phyloP scores from a whole-genome alignment of 1,140 invertebrate genomes.

The Drosophila arawakana region DNA sequence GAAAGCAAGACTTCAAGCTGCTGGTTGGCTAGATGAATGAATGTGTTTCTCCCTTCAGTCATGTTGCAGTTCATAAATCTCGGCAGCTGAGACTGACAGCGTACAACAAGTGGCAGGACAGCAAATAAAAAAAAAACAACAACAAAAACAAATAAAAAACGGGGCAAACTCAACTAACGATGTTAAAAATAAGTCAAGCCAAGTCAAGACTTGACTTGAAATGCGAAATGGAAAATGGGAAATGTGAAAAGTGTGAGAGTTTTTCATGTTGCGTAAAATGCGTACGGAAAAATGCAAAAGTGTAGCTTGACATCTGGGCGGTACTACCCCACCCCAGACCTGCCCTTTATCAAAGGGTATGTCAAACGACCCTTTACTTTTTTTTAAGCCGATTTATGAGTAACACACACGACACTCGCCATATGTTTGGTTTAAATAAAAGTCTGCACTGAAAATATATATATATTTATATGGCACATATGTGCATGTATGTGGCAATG shows the following conservation, averaged over 20 bases:
- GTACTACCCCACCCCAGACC: neutral
- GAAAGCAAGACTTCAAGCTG: neutral
- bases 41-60: constrained; percentile 52
- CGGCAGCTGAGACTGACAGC: constrained; percentile 74
- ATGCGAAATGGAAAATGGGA: constrained; percentile 42
- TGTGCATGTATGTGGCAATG: neutral
- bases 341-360: neutral
- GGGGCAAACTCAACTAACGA: constrained; percentile 58
- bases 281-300: constrained; percentile 57
- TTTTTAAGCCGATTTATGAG: constrained; percentile 81
- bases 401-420: constrained; percentile 67
- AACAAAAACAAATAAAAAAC: constrained; percentile 6
- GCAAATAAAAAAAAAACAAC: constrained; percentile 35
- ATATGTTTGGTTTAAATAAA: constrained; percentile 67
- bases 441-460: constrained; percentile 1
- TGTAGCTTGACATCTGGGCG: constrained; percentile 44
- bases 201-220: constrained; percentile 48
- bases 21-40: constrained; percentile 45
- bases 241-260: constrained; percentile 40
- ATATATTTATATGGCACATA: neutral
- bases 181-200: constrained; percentile 76
- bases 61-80: constrained; percentile 80
- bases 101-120: constrained; percentile 68
- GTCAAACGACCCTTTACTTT: constrained; percentile 27
- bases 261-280: constrained; percentile 67